phyloP scores from a whole-genome alignment of 2,888 invertebrate species.

The Sthenelais limicola region DNA sequence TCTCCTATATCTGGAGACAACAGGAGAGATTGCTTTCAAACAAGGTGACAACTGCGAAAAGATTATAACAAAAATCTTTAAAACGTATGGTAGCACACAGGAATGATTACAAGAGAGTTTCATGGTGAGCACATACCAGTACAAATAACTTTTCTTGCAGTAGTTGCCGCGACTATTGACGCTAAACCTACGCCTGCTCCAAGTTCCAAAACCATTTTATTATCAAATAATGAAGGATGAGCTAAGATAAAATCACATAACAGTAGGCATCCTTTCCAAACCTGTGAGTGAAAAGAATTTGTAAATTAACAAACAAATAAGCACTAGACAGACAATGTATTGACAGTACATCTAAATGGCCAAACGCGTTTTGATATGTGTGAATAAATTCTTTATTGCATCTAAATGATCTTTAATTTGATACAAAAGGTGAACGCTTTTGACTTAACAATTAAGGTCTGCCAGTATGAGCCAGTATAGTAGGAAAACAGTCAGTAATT shows the following conservation, averaged over 20 bases:
- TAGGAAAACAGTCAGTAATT: no score
- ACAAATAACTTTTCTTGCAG: constrained; percentile 42
- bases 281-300: constrained; percentile 15
- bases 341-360: no score
- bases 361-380: no score
- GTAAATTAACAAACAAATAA: neutral
- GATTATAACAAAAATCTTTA: neutral
- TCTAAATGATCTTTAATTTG: neutral
- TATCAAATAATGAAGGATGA: constrained; percentile 27
- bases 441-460: no score
- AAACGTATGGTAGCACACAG: no score
- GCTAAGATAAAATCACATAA: constrained; percentile 46
- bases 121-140: constrained; percentile 47
- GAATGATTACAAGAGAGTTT: no score
- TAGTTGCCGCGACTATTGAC: constrained; percentile 36
- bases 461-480: no score
- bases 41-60: neutral
- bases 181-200: constrained; percentile 45
- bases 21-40: neutral
- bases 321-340: neutral
- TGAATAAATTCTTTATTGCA: no score
- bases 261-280: constrained; percentile 44
- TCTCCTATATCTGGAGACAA: constrained; percentile 21
- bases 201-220: constrained; percentile 39
- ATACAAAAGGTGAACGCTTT: neutral